Evolutionary conservation across 1,140 invertebrate genomes (phyloP).

Genomic region (Antheraea pernyi): DNA sequence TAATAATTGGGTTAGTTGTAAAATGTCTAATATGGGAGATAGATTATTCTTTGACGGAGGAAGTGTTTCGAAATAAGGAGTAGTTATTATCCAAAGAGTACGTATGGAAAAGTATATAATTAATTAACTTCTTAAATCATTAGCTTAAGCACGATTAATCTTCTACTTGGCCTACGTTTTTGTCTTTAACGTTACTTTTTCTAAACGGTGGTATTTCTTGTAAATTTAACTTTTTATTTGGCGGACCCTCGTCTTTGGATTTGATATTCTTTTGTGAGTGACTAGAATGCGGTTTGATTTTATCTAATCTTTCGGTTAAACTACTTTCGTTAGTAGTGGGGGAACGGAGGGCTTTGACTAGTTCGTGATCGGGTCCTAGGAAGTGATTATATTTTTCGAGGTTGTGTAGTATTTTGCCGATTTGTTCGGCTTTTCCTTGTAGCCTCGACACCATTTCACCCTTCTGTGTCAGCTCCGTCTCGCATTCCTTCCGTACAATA

Average conservation of each 20-base stretch:
- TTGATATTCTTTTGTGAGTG: conserved; percentile 56
- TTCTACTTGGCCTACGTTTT: conserved; percentile 28
- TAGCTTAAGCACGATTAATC: conserved; percentile 19
- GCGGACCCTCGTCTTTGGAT: conserved; percentile 71
- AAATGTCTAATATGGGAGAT: background rate
- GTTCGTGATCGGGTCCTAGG: conserved; percentile 81
- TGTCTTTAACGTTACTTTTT: conserved; percentile 51
- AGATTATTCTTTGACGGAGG: background rate
- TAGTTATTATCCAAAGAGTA: no score
- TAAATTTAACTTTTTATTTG: conserved; percentile 70
- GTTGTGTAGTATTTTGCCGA: conserved; percentile 93
- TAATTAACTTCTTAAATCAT: background rate
- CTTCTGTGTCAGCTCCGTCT: conserved; percentile 94
- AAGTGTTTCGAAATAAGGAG: background rate
- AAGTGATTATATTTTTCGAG: conserved; percentile 91
- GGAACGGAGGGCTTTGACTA: conserved; percentile 79
- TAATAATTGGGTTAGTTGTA: background rate
- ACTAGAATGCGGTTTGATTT: conserved; percentile 44
- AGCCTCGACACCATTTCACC: conserved; percentile 94
- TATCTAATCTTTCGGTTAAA: conserved; percentile 55
- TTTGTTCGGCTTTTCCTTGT: conserved; percentile 93
- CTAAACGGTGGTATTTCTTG: conserved; percentile 78
- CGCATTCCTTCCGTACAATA: conserved; percentile 88
- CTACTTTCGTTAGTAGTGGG: conserved; percentile 76
- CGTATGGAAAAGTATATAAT: background rate